Percentiles rank a stretch among this genome's conserved stretches.
phyloP scores from a whole-genome alignment of 2,113 vertebrate species.

The Alligator sinensis region DNA sequence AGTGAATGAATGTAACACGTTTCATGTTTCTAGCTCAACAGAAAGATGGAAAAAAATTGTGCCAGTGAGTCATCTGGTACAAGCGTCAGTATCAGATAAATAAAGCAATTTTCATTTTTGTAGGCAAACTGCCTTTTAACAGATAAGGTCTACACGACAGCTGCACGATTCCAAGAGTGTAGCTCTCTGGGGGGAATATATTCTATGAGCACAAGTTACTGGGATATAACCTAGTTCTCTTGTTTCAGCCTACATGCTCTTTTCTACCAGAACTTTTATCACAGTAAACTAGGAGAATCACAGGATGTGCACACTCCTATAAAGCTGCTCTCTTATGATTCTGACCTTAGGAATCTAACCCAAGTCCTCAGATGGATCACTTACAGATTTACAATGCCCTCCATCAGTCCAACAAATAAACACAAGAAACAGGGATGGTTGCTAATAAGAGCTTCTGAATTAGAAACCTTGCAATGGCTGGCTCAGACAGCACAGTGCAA shows the following conservation, averaged over 20 bases:
- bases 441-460: conserved; percentile 37
- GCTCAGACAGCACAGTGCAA: conserved; percentile 2
- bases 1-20: conserved; percentile 27
- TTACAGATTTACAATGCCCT: conserved; percentile 48
- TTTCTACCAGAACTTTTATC: not conserved
- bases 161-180: conserved; percentile 5
- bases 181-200: conserved; percentile 34
- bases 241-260: not conserved
- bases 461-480: conserved; percentile 38
- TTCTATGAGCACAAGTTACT: not conserved
- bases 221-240: conserved; percentile 7
- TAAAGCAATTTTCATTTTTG: not conserved
- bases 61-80: conserved; percentile 56
- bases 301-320: fast-evolving
- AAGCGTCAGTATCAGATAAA: conserved; percentile 59
- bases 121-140: conserved; percentile 43
- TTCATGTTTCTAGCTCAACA: conserved; percentile 19
- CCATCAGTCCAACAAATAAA: conserved; percentile 53
- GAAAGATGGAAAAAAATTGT: conserved; percentile 29
- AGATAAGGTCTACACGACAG: conserved; percentile 5
- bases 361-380: conserved; percentile 33
- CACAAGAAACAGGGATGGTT: conserved; percentile 4
- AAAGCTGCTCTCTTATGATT: not conserved
- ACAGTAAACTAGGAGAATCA: conserved; percentile 29
- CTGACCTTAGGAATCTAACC: not conserved